Base-by-base conservation (phyloP, 2,888 invertebrate genomes). In the Eutolmus rufibarbis region DNA sequence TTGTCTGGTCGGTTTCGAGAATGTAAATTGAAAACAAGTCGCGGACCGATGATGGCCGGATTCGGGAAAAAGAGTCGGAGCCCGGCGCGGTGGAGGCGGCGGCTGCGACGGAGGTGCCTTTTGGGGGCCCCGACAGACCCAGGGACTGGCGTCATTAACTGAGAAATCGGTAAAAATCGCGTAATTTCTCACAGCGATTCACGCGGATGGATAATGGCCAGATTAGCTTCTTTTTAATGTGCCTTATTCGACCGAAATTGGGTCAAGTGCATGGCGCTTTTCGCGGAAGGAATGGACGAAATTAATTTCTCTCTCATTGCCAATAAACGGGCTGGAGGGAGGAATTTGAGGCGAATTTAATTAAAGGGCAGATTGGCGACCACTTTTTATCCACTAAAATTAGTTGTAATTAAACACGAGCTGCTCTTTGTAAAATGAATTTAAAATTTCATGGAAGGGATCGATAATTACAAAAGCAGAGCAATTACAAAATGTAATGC, bases 11-110 rank as follows among this genome's bases (percentile, higher is more conserved):
- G 57, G 2, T 12, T 14, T 66, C 57, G 28, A 57, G 57, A 82
- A 57, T 82, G 37, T 66, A 82, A 82, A 82, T 82, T 82, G 82
- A 66, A 82, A 82, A 57, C 37, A 57, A 82, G 82, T 82, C 19
- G 34, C 66, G 37, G 12, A 37, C 34, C 28, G 76, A 34, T 76
- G 37, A 37, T 40, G 76, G 1, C 76, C 19, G n/a, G 40, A 76
- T 34, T 37, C 37, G 76, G 76, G 76, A 37, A 34, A n/a, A 76
- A 76, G 28, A 37, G 12, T 66, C 14, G 66, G 66, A 8, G 19
- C 51, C 12, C 12, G 66, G 23, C 66, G 12, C 66, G 19, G 12
- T 23, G 66, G 66, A 8, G 66, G 23, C 12, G 66, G 23, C 12
- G 66, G 23, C 40, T 2, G 28, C 66, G 28, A 12, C 14, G 66